Conservation (phyloP, 2,797 vertebrate genomes). For the Sebastes elongatus region DNA sequence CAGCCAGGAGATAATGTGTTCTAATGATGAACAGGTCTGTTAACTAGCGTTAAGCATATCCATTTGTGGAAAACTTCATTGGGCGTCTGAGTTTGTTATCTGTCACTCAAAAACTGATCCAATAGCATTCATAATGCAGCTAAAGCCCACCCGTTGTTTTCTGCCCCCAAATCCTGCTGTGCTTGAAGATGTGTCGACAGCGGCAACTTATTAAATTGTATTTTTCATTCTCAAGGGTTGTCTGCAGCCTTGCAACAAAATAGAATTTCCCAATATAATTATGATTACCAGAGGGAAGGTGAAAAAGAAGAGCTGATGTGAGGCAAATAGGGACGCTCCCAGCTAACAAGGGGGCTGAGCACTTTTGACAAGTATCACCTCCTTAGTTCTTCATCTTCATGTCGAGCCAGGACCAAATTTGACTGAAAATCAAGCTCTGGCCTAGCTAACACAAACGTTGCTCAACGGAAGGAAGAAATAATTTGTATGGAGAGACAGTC, state of each 20-base stretch:
- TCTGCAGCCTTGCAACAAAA: conserved; percentile 67
- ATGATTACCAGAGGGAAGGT: conserved; percentile 64
- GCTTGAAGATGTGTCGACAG: conserved; percentile 71
- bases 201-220: conserved; percentile 75
- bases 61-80: conserved; percentile 31
- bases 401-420: conserved; percentile 34
- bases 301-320: conserved; percentile 38
- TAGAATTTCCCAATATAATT: conserved; percentile 75
- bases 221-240: conserved; percentile 70
- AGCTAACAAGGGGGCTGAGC: conserved; percentile 7
- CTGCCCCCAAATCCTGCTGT: conserved; percentile 70
- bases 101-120: conserved; percentile 74
- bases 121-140: conserved; percentile 68
- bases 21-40: conserved; percentile 48
- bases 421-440: conserved; percentile 53
- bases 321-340: conserved; percentile 28
- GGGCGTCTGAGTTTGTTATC: conserved; percentile 66
- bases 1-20: conserved; percentile 5
- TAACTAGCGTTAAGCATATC: conserved; percentile 28
- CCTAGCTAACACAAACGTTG: conserved; percentile 62
- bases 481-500: conserved; percentile 77
- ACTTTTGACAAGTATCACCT: conserved; percentile 20
- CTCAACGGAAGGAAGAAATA: conserved; percentile 58
- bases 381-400: conserved; percentile 30
- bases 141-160: conserved; percentile 72